Base-by-base conservation (phyloP, 1,140 invertebrate species). In the Lucilia cuprina region DNA sequence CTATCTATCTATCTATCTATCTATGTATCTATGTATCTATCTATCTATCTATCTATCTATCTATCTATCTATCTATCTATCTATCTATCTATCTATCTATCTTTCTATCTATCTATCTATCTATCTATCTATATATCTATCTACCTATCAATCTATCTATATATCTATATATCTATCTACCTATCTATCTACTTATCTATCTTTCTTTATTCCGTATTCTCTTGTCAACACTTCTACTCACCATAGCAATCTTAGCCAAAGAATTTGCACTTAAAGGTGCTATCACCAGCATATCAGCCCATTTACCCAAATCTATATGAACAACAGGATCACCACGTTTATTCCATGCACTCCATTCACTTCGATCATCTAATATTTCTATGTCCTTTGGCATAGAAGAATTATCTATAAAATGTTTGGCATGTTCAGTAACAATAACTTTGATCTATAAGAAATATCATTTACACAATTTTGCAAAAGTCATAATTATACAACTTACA, bases 261-360 rank as follows among this genome's bases (percentile, higher is more conserved):
- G 98, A 98, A 89, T 99, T 99, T 12, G 98, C 99, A 94, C 99
- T 98, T 8, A 99, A 90, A 0, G 99, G 99, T 34, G 98, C 98
- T 86, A 99, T 96, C 0, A 99, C 87, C 86, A 99, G 92, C 17
- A 98, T 86, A 92, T 99, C 97, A 0, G 99, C 98, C 98, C 98
- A 99, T 91, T 98, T 98, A 10, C 95, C 94, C 5, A 99, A 92
- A 86, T 99, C 97, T 86, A 99, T 99, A 89, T 99, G 99, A 0
- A 99, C 88, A 0, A 99, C 96, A 8, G 98, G 98, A 94, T 99
- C 99, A 0, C 97, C 97, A 86, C 98, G 93, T 74, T 94, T 93
- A 83, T 95, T 94, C 98, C 98, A 99, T n/a, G 93, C 92, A 1
- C 93, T 92, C 98, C 99, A 99, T 92, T 99, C 99, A 87, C 96